These are phyloP conservation scores for Vulpes lagopus DNA, from an alignment of 2,113 vertebrate species.

Conservation along the genomic window DNA sequence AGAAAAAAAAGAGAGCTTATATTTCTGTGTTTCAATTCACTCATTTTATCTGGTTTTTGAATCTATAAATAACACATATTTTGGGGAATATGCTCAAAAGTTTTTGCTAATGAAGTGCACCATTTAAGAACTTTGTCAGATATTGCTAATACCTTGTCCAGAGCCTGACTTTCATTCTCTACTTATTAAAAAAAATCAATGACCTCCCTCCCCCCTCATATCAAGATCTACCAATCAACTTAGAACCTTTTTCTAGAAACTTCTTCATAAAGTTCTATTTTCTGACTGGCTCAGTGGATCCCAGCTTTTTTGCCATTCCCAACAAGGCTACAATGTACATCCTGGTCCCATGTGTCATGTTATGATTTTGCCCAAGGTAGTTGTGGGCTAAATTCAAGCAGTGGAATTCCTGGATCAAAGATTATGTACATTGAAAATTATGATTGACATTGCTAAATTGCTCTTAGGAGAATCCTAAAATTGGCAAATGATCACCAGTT, in stretches of 20 bases:
- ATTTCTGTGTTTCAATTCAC: not conserved
- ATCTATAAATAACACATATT: not conserved
- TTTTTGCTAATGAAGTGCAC: not conserved
- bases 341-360: not conserved
- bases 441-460: not conserved
- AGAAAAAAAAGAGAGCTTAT: not conserved
- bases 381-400: not conserved
- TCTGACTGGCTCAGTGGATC: not conserved
- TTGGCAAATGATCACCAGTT: not conserved
- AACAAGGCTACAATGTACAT: not conserved
- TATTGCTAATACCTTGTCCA: not conserved
- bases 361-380: not conserved
- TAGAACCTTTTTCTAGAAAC: not conserved
- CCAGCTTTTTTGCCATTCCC: not conserved
- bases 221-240: not conserved
- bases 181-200: not conserved
- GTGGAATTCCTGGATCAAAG: not conserved
- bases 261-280: not conserved
- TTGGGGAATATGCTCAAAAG: not conserved
- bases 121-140: not conserved
- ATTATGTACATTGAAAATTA: not conserved
- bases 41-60: not conserved
- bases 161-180: not conserved
- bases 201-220: not conserved
- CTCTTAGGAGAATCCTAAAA: not conserved